A percentile compares a stretch with the other conserved stretches of the same genome.
phyloP scores from a whole-genome alignment of 2,113 vertebrate species.

The Globicephala melas region DNA sequence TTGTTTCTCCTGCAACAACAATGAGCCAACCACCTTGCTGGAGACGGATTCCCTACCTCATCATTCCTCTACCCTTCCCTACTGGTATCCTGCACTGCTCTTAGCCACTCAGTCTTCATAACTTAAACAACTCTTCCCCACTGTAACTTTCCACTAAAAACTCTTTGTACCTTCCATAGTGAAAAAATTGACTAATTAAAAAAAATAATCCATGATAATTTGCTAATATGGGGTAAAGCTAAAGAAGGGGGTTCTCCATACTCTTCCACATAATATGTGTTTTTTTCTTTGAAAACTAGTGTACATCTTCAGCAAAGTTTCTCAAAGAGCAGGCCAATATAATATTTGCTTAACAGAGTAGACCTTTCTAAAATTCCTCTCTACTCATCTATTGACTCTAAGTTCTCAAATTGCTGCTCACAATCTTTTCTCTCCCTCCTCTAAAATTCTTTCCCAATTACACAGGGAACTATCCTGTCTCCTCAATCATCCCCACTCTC shows the following conservation, averaged over 20 bases:
- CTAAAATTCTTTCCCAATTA: slow-evolving; percentile 32
- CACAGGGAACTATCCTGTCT: neutral
- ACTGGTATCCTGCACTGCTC: neutral
- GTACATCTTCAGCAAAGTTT: neutral
- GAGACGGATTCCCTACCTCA: neutral
- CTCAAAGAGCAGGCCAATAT: neutral
- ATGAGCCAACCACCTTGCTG: neutral
- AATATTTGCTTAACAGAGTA: slow-evolving; percentile 11
- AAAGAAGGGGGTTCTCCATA: neutral
- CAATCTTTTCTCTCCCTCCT: slow-evolving; percentile 38
- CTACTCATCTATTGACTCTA: slow-evolving; percentile 14
- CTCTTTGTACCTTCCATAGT: neutral
- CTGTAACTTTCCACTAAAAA: neutral
- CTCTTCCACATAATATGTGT: neutral
- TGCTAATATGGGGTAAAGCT: neutral
- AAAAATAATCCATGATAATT: slow-evolving; percentile 12
- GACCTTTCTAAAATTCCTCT: slow-evolving; percentile 38
- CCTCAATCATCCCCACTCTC: neutral
- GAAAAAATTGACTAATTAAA: neutral
- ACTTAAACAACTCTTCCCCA: neutral
- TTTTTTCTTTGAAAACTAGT: slow-evolving; percentile 46
- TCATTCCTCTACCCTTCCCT: neutral
- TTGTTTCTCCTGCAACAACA: neutral
- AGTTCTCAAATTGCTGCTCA: slow-evolving; percentile 14
- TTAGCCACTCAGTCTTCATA: neutral